Evolutionary conservation across 2,797 vertebrate genomes (phyloP).

Genomic region (Amazona ochrocephala): DNA sequence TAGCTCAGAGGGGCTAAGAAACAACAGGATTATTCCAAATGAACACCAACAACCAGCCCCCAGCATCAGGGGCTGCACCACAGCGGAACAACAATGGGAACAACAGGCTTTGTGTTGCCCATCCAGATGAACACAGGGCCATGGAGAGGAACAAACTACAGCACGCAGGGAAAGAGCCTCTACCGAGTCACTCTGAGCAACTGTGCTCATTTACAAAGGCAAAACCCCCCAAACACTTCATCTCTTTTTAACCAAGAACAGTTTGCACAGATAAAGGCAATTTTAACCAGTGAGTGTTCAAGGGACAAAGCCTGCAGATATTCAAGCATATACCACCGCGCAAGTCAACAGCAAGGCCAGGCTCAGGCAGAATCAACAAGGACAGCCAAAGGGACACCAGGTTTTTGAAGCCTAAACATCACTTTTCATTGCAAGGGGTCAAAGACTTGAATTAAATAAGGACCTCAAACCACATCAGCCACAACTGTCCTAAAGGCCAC

Average conservation of each 20-base stretch:
- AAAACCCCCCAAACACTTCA: not conserved
- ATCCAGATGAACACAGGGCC: fast-evolving
- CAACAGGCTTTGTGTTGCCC: not conserved
- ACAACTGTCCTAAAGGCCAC: not conserved
- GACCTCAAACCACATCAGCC: slow-evolving; percentile 1
- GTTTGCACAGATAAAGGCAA: not conserved
- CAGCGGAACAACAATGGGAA: not conserved
- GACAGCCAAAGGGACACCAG: not conserved
- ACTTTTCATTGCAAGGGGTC: not conserved
- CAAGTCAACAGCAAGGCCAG: not conserved
- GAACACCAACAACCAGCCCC: not conserved
- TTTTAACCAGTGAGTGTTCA: not conserved
- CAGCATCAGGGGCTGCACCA: not conserved
- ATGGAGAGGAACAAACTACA: fast-evolving
- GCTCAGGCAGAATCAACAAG: not conserved
- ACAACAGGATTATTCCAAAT: not conserved
- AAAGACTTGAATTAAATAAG: not conserved
- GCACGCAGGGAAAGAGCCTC: not conserved
- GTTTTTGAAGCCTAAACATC: not conserved
- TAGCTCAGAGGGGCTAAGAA: not conserved
- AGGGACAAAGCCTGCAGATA: not conserved
- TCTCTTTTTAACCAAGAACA: not conserved
- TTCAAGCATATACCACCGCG: not conserved
- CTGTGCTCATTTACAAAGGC: not conserved
- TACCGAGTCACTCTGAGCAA: not conserved